Base-by-base conservation (phyloP, 2,888 invertebrate genomes). In the Leptinotarsa tumamoca region DNA sequence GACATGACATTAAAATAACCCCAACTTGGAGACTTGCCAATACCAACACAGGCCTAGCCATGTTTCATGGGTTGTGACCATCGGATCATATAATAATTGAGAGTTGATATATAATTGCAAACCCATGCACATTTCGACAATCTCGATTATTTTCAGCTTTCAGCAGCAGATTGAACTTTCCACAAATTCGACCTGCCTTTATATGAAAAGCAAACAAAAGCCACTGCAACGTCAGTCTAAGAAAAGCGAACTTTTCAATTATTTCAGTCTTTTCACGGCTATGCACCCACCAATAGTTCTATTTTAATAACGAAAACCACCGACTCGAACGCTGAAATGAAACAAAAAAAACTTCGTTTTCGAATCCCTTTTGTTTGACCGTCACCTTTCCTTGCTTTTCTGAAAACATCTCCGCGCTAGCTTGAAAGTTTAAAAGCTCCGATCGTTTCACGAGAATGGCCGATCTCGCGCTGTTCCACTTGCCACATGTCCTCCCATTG, bases 371-470 rank as follows among this genome's bases (percentile, higher is more conserved):
- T 63, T 63, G 33, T 63, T 63, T 43, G 63, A n/a, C 63, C 63
- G 63, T 63, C 63, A 68, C 68, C 52, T 56, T 69, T 56, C 69
- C 54, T 56, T 69, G 56, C 18, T 69, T 33, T 69, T 69, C 27
- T 18, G 27, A 69, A 43, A 56, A 52, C 54, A 4, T 52, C 54
- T 54, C 68, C 54, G 4, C 18, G 21, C 56, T 43, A 67, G 71
- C 71, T 73, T n/a, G 56, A 70, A 75, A 75, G 73, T 79, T 79
- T 76, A 63, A 79, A 79, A 78, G 70, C 76, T 78, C 77, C 79
- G 75, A 77, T 10, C 51, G 5, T 1, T 1, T 21, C 0, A 7
- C 78, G 78, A 72, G 21, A 4, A 4, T 5, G 3, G 0, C 72
- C 81, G 80, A 79, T 67, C 68, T 33, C 52, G 43, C 69, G 49